Evolutionary conservation across 2,113 vertebrate species (phyloP).

Genomic region (Percina caprodes): DNA sequence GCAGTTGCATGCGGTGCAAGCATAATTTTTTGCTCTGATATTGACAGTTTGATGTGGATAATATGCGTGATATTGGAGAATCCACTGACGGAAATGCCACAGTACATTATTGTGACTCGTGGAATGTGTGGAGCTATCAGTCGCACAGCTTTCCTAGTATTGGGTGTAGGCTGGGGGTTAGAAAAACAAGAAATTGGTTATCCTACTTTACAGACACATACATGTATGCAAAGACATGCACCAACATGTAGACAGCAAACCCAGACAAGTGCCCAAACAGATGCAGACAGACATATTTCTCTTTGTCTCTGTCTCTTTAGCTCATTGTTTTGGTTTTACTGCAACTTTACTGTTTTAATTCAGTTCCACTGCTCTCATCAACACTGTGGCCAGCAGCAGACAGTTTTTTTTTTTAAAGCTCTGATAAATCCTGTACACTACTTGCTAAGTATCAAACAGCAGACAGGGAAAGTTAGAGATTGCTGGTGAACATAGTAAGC

Average conservation of each 20-base stretch:
- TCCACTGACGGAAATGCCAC: conserved; percentile 31
- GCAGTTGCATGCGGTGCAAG: not conserved
- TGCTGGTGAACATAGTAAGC: not conserved
- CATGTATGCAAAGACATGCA: not conserved
- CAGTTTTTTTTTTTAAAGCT: not conserved
- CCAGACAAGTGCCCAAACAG: not conserved
- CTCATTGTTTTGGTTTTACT: not conserved
- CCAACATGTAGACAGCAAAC: conserved; percentile 3
- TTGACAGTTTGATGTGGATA: conserved; percentile 26
- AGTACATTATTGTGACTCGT: conserved; percentile 40
- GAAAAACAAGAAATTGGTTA: conserved; percentile 48
- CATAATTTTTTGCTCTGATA: conserved; percentile 16
- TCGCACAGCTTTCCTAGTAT: conserved; percentile 49
- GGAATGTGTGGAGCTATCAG: conserved; percentile 58
- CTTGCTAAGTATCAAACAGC: not conserved
- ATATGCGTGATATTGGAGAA: conserved; percentile 8
- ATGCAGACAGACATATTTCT: not conserved
- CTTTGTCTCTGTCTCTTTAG: not conserved
- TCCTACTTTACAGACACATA: conserved; percentile 21
- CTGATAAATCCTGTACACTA: not conserved
- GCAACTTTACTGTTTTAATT: not conserved
- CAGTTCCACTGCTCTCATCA: not conserved
- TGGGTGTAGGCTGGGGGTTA: conserved; percentile 23
- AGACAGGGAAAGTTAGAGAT: not conserved
- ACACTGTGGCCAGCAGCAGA: not conserved